Evolutionary conservation across 2,888 invertebrate genomes (phyloP).

Genomic region (Ophion costatus): DNA sequence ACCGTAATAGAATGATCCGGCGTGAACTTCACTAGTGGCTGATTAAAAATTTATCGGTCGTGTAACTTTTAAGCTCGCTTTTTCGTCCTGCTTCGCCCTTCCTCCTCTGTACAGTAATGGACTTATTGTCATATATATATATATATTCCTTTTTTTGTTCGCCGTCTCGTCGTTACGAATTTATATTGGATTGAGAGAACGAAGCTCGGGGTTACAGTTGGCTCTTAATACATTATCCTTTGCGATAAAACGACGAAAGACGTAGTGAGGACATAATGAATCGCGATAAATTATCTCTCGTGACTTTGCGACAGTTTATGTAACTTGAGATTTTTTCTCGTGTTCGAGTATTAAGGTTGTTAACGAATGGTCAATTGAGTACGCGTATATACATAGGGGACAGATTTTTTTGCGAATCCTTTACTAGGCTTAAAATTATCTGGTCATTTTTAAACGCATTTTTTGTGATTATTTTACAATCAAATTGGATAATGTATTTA

Average conservation of each 20-base stretch:
- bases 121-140: not conserved
- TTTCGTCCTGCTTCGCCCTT: not conserved
- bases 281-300: constrained; percentile 39
- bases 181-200: constrained; percentile 55
- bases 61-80: constrained; percentile 39
- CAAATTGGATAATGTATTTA: not conserved
- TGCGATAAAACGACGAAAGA: constrained; percentile 24
- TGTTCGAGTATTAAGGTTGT: not conserved
- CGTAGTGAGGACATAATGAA: constrained; percentile 30
- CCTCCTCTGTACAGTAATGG: no score
- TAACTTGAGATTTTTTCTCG: not conserved
- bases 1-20: constrained; percentile 42
- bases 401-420: not conserved
- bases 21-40: constrained; percentile 38
- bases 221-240: constrained; percentile 41
- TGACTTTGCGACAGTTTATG: constrained; percentile 18
- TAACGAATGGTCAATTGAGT: constrained; percentile 5
- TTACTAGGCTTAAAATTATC: not conserved
- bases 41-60: constrained; percentile 50
- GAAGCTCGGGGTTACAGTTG: constrained; percentile 35
- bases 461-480: no score
- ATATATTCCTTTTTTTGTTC: constrained; percentile 7
- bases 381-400: no score
- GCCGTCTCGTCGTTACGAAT: constrained; percentile 51
- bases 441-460: not conserved